Conservation (phyloP, 92 coral and sea anemone genomes). For the Anthopleura xanthogrammica region DNA sequence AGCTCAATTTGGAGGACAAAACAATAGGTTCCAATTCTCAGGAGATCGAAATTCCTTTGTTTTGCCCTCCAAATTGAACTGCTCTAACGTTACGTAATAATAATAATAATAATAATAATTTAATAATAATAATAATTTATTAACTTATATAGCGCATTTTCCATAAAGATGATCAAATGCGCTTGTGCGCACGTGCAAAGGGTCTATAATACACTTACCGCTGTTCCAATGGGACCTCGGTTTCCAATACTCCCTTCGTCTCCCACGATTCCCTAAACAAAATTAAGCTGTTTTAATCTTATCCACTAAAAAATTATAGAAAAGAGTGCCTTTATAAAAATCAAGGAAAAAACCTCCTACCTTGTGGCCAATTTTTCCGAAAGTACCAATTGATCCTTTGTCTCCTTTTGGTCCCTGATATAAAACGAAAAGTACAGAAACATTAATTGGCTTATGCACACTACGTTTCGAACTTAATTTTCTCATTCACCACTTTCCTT, state of each 20-base stretch:
- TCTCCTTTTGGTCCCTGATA: slow-evolving; percentile 40
- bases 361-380: slow-evolving; percentile 29
- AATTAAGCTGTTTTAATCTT: background rate
- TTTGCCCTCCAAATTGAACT: no score
- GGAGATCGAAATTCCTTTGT: no score
- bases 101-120: no score
- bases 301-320: background rate
- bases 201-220: slow-evolving; percentile 4
- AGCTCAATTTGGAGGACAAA: no score
- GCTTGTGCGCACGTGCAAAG: no score
- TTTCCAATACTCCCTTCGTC: slow-evolving; percentile 26
- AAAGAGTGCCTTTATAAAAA: background rate
- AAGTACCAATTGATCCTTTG: slow-evolving; percentile 31
- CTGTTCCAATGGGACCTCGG: slow-evolving; percentile 25
- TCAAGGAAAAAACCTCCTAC: background rate
- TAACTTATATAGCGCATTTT: no score
- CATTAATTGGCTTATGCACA: background rate
- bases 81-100: no score
- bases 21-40: no score
- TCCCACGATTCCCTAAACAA: slow-evolving; percentile 17
- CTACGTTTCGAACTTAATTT: no score
- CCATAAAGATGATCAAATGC: no score
- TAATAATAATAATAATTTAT: no score
- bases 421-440: background rate
- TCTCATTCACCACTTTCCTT: no score